A percentile compares a stretch with the other conserved stretches of the same genome.
These are phyloP conservation scores for Limnephilus lunatus DNA, from an alignment of 2,888 invertebrate species.

Conservation along the genomic window DNA sequence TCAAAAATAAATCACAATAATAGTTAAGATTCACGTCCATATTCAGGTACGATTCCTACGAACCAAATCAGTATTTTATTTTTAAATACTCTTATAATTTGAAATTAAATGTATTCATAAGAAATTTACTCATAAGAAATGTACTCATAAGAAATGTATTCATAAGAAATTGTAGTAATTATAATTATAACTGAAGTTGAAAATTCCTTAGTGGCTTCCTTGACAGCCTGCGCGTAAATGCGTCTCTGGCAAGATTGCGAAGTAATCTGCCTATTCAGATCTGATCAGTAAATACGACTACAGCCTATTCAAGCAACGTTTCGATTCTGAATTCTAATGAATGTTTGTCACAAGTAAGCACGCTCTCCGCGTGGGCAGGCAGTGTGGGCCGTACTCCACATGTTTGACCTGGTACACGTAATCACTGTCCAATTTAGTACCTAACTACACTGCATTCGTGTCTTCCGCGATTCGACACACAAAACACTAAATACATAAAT, in stretches of 20 bases:
- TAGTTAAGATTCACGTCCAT: too few species aligned
- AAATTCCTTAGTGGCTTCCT: too few species aligned
- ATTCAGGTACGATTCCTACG: too few species aligned
- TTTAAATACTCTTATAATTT: too few species aligned
- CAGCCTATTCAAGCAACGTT: not conserved
- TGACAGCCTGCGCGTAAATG: too few species aligned
- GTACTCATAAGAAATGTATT: too few species aligned
- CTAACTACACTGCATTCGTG: not conserved
- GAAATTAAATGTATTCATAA: too few species aligned
- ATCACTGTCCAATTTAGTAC: not conserved
- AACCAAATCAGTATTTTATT: too few species aligned
- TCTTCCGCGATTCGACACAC: not conserved
- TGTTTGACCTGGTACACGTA: conserved; percentile 2
- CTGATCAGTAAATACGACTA: not conserved
- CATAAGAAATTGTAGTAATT: too few species aligned
- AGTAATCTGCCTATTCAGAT: not conserved
- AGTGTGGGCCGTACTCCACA: not conserved
- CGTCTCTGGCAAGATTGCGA: not conserved
- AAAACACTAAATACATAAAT: not conserved
- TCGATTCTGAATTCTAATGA: not conserved
- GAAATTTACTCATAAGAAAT: too few species aligned
- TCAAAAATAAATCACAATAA: too few species aligned
- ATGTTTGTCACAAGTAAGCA: not conserved
- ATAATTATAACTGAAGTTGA: too few species aligned
- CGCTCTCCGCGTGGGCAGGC: not conserved